Conservation (phyloP, 2,888 invertebrate species). For the Boloria selene region DNA sequence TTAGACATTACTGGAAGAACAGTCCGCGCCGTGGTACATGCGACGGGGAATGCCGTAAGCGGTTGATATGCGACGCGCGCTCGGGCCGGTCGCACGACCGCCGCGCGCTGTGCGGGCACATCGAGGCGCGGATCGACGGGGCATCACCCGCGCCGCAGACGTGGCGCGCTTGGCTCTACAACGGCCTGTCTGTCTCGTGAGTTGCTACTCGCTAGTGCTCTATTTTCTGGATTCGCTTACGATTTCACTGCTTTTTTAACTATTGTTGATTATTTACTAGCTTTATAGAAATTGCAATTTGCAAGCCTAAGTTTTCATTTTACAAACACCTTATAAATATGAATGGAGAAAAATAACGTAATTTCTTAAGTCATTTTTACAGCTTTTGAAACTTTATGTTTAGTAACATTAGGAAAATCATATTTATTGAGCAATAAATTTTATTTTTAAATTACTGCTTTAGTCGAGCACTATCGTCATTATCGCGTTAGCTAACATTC, state of each 20-base stretch:
- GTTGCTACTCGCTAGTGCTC: slow-evolving; percentile 62
- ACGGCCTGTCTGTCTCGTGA: slow-evolving; percentile 93
- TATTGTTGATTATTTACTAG: too few species aligned
- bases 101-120: slow-evolving; percentile 89
- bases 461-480: too few species aligned
- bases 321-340: too few species aligned
- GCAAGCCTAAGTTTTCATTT: too few species aligned
- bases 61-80: slow-evolving; percentile 92
- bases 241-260: neutral
- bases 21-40: slow-evolving; percentile 91
- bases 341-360: too few species aligned
- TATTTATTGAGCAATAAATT: too few species aligned
- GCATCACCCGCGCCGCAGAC: slow-evolving; percentile 85
- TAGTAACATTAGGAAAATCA: too few species aligned
- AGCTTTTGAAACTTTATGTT: too few species aligned
- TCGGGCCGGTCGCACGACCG: slow-evolving; percentile 94
- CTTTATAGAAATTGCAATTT: too few species aligned
- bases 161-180: slow-evolving; percentile 94
- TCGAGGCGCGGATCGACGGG: slow-evolving; percentile 92
- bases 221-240: slow-evolving; percentile 2
- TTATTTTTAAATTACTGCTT: too few species aligned
- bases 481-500: too few species aligned
- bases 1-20: slow-evolving; percentile 94
- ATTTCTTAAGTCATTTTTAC: too few species aligned
- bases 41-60: slow-evolving; percentile 92